A percentile compares a stretch with the other conserved stretches of the same genome.
These are phyloP conservation scores for Drosophila pseudotakahashii DNA, from an alignment of 2,888 invertebrate species.

Conservation along the genomic window DNA sequence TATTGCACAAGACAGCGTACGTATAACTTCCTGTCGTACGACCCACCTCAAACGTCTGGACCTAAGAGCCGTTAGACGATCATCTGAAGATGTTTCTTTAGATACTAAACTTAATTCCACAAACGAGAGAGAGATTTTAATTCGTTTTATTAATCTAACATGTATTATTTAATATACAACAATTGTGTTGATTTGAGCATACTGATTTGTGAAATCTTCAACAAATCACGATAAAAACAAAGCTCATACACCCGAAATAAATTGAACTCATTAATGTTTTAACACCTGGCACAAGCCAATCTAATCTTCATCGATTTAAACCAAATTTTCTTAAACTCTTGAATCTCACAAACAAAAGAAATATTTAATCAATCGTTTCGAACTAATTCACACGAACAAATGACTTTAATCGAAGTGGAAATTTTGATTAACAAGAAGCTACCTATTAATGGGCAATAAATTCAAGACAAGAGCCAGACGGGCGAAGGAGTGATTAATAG, in stretches of 20 bases:
- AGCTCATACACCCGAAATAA: neutral
- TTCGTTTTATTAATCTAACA: too few relatives aligned
- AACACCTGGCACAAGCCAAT: constrained; percentile 8
- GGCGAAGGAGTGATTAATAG: constrained; percentile 12
- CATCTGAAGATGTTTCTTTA: neutral
- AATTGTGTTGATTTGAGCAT: too few relatives aligned
- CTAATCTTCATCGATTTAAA: constrained; percentile 12
- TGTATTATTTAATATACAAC: too few relatives aligned
- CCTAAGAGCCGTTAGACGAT: constrained; percentile 38
- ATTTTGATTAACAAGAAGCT: constrained; percentile 7
- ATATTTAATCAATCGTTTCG: neutral
- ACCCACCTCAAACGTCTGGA: constrained; percentile 6
- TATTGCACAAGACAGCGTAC: constrained; percentile 60
- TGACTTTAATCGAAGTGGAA: neutral
- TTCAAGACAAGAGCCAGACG: constrained; percentile 15
- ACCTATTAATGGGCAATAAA: constrained; percentile 1
- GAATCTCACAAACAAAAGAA: neutral
- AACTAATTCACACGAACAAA: neutral
- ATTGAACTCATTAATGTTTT: neutral
- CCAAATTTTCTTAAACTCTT: neutral
- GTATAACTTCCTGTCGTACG: constrained; percentile 64
- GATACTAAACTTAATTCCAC: too few relatives aligned
- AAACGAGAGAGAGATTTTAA: too few relatives aligned
- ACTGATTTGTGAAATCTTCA: neutral
- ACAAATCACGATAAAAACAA: neutral